Evolutionary conservation across 2,797 vertebrate genomes (phyloP).

Genomic region (Amblyopsis hoosieri): DNA sequence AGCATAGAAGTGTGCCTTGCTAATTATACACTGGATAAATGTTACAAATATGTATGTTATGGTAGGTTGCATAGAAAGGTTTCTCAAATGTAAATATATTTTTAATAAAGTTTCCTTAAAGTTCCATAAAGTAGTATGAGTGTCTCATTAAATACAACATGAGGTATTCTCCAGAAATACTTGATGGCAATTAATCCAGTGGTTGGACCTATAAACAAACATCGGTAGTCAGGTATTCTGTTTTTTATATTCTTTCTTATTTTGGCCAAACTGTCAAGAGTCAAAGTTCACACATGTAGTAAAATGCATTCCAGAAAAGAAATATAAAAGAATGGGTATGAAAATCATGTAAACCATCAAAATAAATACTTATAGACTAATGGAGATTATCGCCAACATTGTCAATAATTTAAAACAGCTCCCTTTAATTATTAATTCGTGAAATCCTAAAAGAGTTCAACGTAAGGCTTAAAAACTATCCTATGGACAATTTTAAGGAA

Average conservation of each 20-base stretch:
- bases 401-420: conserved; percentile 36
- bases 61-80: conserved; percentile 74
- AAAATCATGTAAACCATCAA: conserved; percentile 15
- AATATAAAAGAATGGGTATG: conserved; percentile 19
- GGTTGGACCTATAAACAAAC: conserved; percentile 18
- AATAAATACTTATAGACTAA: conserved; percentile 56
- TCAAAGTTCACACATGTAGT: conserved; percentile 17
- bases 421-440: conserved; percentile 48
- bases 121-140: conserved; percentile 16
- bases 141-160: conserved; percentile 30
- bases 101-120: conserved; percentile 38
- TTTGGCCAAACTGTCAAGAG: conserved; percentile 23
- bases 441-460: background rate
- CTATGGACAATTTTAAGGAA: background rate
- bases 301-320: conserved; percentile 27
- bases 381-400: conserved; percentile 3
- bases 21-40: conserved; percentile 37
- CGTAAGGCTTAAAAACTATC: conserved; percentile 5
- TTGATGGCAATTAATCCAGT: conserved; percentile 37
- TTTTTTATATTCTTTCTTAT: conserved; percentile 14
- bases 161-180: conserved; percentile 53
- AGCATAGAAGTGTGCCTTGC: conserved; percentile 47
- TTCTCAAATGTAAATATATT: conserved; percentile 64
- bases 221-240: conserved; percentile 10
- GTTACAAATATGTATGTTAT: conserved; percentile 50